phyloP scores from a whole-genome alignment of 1,140 invertebrate species.

The Wasmannia auropunctata region DNA sequence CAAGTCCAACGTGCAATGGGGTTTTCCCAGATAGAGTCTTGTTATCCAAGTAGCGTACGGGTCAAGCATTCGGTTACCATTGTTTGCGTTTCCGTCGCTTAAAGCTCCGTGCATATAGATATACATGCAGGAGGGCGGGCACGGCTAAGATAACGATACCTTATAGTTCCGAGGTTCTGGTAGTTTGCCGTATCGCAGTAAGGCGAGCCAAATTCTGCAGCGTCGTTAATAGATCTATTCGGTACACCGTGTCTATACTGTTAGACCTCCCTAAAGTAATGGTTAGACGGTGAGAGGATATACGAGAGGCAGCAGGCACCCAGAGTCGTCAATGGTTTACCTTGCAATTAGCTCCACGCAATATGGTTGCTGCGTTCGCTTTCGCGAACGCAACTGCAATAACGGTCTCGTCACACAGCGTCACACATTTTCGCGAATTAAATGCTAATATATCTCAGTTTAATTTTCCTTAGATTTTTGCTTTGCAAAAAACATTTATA shows the following conservation, averaged over 20 bases:
- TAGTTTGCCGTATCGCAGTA: slow-evolving; percentile 49
- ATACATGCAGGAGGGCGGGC: neutral
- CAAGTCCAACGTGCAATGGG: neutral
- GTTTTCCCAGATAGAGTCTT: slow-evolving; percentile 29
- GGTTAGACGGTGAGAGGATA: neutral
- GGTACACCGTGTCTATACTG: slow-evolving; percentile 30
- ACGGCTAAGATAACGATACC: slow-evolving; percentile 51
- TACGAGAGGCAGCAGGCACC: neutral
- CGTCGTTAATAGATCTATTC: slow-evolving; percentile 54
- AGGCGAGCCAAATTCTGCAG: slow-evolving; percentile 43
- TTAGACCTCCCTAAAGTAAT: slow-evolving; percentile 30
- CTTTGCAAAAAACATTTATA: too few species aligned
- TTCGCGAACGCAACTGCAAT: neutral
- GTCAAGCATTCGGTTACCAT: slow-evolving; percentile 47
- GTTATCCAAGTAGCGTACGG: slow-evolving; percentile 27
- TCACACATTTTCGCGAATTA: too few species aligned
- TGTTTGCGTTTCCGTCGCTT: slow-evolving; percentile 54
- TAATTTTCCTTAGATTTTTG: too few species aligned
- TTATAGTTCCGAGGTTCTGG: slow-evolving; percentile 44
- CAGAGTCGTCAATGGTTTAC: slow-evolving; percentile 38
- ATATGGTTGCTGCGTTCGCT: slow-evolving; percentile 5
- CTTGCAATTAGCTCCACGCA: slow-evolving; percentile 38
- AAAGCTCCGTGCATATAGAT: slow-evolving; percentile 46
- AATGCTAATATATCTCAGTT: too few species aligned
- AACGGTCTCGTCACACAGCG: neutral